Conservation (phyloP, 2,113 vertebrate genomes). For the Isurus oxyrinchus region DNA sequence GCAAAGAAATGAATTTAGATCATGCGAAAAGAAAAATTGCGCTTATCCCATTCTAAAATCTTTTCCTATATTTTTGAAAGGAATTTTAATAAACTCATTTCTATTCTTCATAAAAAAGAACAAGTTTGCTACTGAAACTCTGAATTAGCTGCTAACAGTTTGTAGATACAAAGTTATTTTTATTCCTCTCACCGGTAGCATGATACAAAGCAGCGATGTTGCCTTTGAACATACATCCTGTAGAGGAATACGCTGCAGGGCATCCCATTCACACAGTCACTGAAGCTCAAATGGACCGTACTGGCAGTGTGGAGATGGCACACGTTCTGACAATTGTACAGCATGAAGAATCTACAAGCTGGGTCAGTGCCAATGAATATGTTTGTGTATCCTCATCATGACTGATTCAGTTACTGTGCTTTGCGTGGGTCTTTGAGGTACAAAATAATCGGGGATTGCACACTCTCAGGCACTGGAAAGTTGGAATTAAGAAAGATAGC, state of each 20-base stretch:
- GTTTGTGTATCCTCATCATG: neutral
- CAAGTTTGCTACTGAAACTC: neutral
- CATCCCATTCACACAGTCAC: slow-evolving; percentile 10
- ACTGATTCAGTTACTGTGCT: neutral
- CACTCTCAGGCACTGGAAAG: neutral
- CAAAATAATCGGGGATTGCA: neutral
- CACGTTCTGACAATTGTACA: neutral
- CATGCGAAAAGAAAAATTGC: neutral
- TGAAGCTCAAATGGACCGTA: neutral
- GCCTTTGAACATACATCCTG: neutral
- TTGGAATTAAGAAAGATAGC: neutral
- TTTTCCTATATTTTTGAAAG: neutral
- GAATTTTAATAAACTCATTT: neutral
- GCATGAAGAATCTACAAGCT: neutral
- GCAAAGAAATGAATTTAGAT: neutral
- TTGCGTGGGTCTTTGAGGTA: neutral
- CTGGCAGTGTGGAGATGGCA: slow-evolving; percentile 8
- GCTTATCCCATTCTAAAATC: neutral
- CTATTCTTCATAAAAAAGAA: neutral
- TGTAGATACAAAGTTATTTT: neutral
- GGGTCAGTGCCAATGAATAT: neutral
- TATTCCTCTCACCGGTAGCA: neutral
- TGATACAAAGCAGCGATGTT: neutral
- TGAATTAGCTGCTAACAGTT: neutral
- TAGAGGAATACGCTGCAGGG: neutral